Evolutionary conservation across 2,113 vertebrate genomes (phyloP), one percentile per base, ranked within the genome.

Genomic region (Muscicapa adusta): DNA sequence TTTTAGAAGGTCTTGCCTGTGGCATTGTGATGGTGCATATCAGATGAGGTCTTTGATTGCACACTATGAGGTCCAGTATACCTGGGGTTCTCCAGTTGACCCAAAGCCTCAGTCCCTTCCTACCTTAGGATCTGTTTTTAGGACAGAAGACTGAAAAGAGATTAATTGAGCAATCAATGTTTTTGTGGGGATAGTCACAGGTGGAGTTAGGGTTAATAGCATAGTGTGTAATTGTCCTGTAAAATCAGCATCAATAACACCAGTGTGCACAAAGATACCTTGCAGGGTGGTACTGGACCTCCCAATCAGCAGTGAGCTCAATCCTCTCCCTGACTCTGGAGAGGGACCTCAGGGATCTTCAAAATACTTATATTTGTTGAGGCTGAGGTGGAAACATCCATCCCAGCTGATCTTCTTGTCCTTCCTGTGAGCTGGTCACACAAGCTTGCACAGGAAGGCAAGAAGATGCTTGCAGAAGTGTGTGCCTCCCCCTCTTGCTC

Each of bases 401-500:
- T 38, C 8, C 16, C 58, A 61, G 25, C 5, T 38, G 58, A 38
- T 38, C 58, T 24, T 38, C 25, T 38, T 61, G 36, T 28, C 25
- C 58, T 38, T 38, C 36, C 58, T 38, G 36, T 61, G 17, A 61
- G 58, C 25, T 61, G 58, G 58, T 61, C 36, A 61, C 36, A 61
- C 12, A 38, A 28, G 36, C 58, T 61, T 61, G 58, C 36, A 61
- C 36, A 38, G 17, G 25, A 28, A 8, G 34, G 16, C 8, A 2
- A 14, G 19, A 40, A 70, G 48, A 31, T 23, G 4, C 2, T 40
- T 70, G 10, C 5, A 51, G 9, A 0, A 1, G 2, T 0, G 2
- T 2, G 5, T 29, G 1, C 31, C 34, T 38, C 1, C 10, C 6
- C 2, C 18, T 38, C 2, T 1, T 2, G 3, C 26, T 12, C 2